A percentile compares a stretch with the other conserved stretches of the same genome.
Evolutionary conservation across 2,797 vertebrate genomes (phyloP).

Genomic region (Tapirus indicus): DNA sequence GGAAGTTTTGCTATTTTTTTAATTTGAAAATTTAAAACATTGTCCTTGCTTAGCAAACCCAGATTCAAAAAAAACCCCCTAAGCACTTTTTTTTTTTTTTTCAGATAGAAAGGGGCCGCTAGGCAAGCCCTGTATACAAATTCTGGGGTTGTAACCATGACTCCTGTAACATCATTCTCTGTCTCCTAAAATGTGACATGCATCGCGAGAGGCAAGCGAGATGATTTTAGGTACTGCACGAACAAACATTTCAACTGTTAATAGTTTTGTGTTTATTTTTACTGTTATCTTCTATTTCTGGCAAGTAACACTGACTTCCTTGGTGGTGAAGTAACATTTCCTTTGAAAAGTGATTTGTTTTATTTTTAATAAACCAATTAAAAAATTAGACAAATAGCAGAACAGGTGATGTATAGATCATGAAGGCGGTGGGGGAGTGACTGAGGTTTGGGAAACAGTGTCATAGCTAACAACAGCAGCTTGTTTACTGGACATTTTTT

Average conservation of each 20-base stretch:
- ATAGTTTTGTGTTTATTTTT: slow-evolving; percentile 50
- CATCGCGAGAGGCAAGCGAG: neutral
- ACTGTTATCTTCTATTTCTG: slow-evolving; percentile 38
- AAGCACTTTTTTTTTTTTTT: neutral
- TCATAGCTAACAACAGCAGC: neutral
- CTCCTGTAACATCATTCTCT: neutral
- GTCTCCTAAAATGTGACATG: neutral
- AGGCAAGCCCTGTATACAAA: neutral
- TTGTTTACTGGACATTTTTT: neutral
- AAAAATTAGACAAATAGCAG: neutral
- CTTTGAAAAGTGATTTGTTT: slow-evolving; percentile 33
- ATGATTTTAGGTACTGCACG: neutral
- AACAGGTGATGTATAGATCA: neutral
- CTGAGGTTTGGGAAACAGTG: neutral
- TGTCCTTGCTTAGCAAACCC: neutral
- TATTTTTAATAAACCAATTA: neutral
- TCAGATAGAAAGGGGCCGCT: neutral
- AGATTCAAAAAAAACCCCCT: neutral
- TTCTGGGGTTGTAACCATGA: neutral
- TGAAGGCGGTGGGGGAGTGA: neutral
- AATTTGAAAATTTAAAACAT: neutral
- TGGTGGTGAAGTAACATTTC: neutral
- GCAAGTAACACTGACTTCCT: neutral
- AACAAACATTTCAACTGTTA: neutral
- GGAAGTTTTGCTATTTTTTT: neutral